Evolutionary conservation across 2,888 invertebrate genomes (phyloP).

Genomic region (Papilio gigon): DNA sequence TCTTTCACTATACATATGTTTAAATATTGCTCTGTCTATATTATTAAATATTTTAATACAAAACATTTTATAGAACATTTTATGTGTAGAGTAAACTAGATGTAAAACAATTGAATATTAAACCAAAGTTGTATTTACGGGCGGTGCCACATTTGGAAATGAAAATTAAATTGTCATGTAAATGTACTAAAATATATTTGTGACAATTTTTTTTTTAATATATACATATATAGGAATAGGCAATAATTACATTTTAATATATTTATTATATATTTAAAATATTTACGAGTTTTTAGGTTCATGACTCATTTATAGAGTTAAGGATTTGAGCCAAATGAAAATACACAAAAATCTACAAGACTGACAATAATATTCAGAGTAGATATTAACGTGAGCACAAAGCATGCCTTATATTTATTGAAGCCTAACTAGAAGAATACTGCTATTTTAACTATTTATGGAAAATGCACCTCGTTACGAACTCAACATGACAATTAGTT

Average conservation of each 20-base stretch:
- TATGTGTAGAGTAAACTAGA: constrained; percentile 32
- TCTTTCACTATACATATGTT: constrained; percentile 41
- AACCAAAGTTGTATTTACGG: constrained; percentile 73
- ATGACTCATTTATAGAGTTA: constrained; percentile 75
- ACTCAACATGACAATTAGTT: constrained; percentile 82
- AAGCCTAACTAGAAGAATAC: constrained; percentile 54
- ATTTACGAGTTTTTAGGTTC: constrained; percentile 73
- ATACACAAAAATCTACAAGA: constrained; percentile 80
- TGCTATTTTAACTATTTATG: constrained; percentile 68
- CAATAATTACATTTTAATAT: constrained; percentile 74
- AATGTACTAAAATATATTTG: constrained; percentile 58
- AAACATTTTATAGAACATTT: constrained; percentile 32
- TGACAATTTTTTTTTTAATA: constrained; percentile 63
- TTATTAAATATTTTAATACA: constrained; percentile 35
- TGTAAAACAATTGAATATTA: constrained; percentile 62
- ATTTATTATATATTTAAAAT: constrained; percentile 76
- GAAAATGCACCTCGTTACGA: constrained; percentile 79
- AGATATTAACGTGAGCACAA: constrained; percentile 79
- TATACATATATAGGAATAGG: constrained; percentile 61
- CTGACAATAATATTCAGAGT: constrained; percentile 82
- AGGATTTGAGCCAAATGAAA: constrained; percentile 77
- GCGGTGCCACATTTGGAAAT: constrained; percentile 73
- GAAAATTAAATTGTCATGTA: constrained; percentile 66
- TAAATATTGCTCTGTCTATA: constrained; percentile 36
- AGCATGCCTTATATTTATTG: constrained; percentile 65